Base-by-base conservation (phyloP, 2,888 invertebrate species). In the Parnassius apollo region DNA sequence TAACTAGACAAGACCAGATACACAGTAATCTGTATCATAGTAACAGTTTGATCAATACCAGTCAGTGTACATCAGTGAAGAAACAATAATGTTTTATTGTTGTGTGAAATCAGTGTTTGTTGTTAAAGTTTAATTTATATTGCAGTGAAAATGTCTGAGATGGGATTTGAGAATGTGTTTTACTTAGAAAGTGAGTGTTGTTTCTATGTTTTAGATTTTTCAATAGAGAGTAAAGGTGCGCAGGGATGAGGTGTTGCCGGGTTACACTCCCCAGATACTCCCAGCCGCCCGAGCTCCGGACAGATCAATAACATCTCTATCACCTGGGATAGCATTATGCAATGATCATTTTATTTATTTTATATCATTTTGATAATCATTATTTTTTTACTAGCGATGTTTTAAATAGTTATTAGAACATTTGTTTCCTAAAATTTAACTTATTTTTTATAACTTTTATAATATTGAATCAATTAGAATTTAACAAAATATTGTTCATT, bases 121-220 rank as follows among this genome's bases (percentile, higher is more conserved):
- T 59, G 25, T 49, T 52, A 4, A 64, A 57, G 70, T 70, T 69
- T 73, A 61, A 49, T 49, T 35, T 49, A 49, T 54, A 68, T 50
- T 46, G 42, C 62, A 61, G 70, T 64, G 67, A 88, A 83, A 82
- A 91, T 91, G 91, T 81, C 91, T 59, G 90, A 91, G 77, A 88
- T 92, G 91, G 91, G 85, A 57, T 89, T 91, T 76, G 92, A 92
- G 77, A 90, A 88, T 75, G 91, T 92, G 79, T 92, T 92, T 77
- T 92, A 92, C 78, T 80, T 92, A 57, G 92, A 92, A 76, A 92
- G 92, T 92, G 81, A 92, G 92, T 91, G 80, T 78, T 79, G 76
- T 78, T 77, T 77, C 68, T 67, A 66, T 35, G 35, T 35, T 35
- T 4, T 35, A 35, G 35, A 4, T 18, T 72, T 71, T 75, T 74